These are phyloP conservation scores for Mycetomoellerius zeteki DNA, from an alignment of 1,140 invertebrate genomes.

Conservation along the genomic window DNA sequence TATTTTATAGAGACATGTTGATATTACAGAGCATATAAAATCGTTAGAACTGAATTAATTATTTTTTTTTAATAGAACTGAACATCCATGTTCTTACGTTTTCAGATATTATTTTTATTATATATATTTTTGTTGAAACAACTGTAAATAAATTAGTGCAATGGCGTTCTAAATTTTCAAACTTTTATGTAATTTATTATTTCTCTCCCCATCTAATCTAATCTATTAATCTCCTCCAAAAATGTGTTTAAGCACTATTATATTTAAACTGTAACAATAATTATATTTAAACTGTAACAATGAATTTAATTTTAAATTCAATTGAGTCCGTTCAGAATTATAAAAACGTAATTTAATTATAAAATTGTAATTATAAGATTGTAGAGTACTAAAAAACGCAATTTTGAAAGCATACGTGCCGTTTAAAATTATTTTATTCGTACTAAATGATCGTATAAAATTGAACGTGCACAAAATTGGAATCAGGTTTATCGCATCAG, in stretches of 20 bases:
- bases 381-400: constrained; percentile 11
- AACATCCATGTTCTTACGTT: background rate
- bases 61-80: background rate
- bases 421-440: constrained; percentile 6
- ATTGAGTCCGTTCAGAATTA: background rate
- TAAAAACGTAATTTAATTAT: constrained; percentile 14
- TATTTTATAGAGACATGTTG: constrained; percentile 35
- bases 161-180: background rate
- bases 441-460: background rate
- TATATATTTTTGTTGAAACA: constrained; percentile 8
- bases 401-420: background rate
- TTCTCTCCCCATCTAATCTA: no score
- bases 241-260: background rate
- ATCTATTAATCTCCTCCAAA: background rate
- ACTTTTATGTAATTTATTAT: background rate
- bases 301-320: background rate
- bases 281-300: constrained; percentile 24
- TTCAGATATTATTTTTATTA: background rate
- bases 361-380: constrained; percentile 8
- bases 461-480: constrained; percentile 14
- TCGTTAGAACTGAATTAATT: background rate
- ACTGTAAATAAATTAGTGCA: constrained; percentile 5
- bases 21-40: background rate
- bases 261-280: constrained; percentile 32
- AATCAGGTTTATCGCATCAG: background rate